Conservation (phyloP, 2,113 vertebrate species). For the Crotalus tigris region DNA sequence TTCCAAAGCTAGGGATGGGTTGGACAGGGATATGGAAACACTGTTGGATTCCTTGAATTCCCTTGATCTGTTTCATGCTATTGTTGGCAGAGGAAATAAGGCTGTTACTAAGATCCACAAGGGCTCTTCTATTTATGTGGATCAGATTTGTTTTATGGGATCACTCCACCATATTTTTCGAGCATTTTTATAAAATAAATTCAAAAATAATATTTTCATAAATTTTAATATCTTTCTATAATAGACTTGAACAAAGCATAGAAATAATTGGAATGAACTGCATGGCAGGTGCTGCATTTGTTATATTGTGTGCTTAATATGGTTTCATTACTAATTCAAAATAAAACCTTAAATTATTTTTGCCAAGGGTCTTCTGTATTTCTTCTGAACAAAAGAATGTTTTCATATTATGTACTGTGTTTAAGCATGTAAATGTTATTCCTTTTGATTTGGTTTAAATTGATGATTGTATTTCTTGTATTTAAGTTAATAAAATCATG, state of each 20-base stretch:
- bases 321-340: background rate
- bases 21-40: background rate
- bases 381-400: background rate
- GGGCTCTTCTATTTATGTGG: background rate
- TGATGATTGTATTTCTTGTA: background rate
- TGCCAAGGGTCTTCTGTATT: background rate
- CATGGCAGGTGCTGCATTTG: background rate
- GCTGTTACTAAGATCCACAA: background rate
- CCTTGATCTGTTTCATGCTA: background rate
- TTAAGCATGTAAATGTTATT: background rate
- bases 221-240: background rate
- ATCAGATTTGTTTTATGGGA: background rate
- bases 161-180: background rate
- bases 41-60: background rate
- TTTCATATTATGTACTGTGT: background rate
- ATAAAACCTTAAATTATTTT: conserved; percentile 1
- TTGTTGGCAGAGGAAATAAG: background rate
- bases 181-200: background rate
- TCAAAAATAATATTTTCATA: background rate
- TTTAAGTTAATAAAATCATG: background rate
- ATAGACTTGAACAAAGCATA: background rate
- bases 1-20: background rate
- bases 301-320: background rate
- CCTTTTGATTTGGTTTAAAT: background rate
- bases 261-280: background rate